phyloP scores from a whole-genome alignment of 2,888 invertebrate genomes.

The Sylvicola fuscatus region DNA sequence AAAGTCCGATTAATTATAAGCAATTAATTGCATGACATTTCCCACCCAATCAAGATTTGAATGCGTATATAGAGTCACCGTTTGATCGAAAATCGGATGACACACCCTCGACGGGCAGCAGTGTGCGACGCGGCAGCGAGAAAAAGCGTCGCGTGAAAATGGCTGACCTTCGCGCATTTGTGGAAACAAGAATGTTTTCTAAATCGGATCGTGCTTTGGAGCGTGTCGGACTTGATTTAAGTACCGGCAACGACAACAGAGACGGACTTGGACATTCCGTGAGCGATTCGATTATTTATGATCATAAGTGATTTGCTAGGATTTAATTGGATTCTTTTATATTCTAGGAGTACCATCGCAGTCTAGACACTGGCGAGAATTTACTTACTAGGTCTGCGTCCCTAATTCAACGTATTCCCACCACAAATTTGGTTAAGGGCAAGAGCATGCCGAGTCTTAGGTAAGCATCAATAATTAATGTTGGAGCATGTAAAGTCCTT shows the following conservation, averaged over 20 bases:
- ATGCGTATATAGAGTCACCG: constrained; percentile 4
- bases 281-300: constrained; percentile 21
- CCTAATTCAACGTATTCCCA: constrained; percentile 38
- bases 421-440: constrained; percentile 67
- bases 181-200: constrained; percentile 75
- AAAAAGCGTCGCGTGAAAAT: constrained; percentile 81
- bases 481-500: too few species aligned
- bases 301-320: constrained; percentile 1
- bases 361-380: constrained; percentile 60
- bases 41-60: too few species aligned
- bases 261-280: constrained; percentile 39
- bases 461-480: constrained; percentile 29
- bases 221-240: constrained; percentile 55
- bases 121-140: constrained; percentile 50
- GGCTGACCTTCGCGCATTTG: constrained; percentile 76
- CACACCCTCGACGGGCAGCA: not conserved
- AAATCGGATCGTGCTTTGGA: constrained; percentile 83
- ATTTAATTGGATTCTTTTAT: constrained; percentile 9
- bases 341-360: constrained; percentile 56
- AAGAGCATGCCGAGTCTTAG: constrained; percentile 94
- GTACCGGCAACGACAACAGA: constrained; percentile 30
- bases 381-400: constrained; percentile 51
- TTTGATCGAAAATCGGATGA: constrained; percentile 4
- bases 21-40: too few species aligned
- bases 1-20: too few species aligned